Conservation (phyloP, 2,888 invertebrate genomes). For the Clusia tigrina region DNA sequence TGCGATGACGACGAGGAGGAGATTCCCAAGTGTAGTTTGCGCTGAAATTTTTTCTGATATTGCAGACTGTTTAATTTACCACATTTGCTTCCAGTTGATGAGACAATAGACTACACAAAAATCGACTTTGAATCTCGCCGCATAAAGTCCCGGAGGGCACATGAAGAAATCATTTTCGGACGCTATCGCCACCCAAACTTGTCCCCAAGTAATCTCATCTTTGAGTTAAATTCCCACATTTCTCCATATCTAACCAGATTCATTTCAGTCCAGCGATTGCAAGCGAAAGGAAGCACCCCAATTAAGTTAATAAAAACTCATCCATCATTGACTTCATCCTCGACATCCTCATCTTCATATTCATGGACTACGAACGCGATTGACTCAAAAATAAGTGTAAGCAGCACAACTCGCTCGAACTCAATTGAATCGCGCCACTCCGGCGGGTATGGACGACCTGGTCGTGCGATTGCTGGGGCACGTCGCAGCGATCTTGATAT, state of each 20-base stretch:
- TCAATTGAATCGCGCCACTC: conserved; percentile 60
- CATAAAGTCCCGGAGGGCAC: conserved; percentile 63
- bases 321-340: conserved; percentile 51
- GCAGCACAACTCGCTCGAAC: conserved; percentile 59
- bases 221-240: conserved; percentile 13
- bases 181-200: conserved; percentile 64
- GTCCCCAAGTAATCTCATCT: conserved; percentile 53
- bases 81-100: conserved; percentile 52
- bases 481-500: conserved; percentile 60
- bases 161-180: conserved; percentile 64
- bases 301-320: conserved; percentile 27
- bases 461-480: conserved; percentile 55
- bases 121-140: conserved; percentile 64
- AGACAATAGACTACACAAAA: conserved; percentile 63
- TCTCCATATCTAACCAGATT: not conserved
- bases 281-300: conserved; percentile 34
- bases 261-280: conserved; percentile 40
- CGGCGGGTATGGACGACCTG: conserved; percentile 53
- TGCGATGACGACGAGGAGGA: conserved; percentile 62
- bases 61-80: not conserved
- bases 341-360: conserved; percentile 51
- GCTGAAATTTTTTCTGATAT: not conserved
- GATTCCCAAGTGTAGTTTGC: conserved; percentile 55
- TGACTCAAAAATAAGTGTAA: conserved; percentile 43
- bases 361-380: conserved; percentile 41